Conservation (phyloP, 2,888 invertebrate genomes). For the Leucoptera coffeella region DNA sequence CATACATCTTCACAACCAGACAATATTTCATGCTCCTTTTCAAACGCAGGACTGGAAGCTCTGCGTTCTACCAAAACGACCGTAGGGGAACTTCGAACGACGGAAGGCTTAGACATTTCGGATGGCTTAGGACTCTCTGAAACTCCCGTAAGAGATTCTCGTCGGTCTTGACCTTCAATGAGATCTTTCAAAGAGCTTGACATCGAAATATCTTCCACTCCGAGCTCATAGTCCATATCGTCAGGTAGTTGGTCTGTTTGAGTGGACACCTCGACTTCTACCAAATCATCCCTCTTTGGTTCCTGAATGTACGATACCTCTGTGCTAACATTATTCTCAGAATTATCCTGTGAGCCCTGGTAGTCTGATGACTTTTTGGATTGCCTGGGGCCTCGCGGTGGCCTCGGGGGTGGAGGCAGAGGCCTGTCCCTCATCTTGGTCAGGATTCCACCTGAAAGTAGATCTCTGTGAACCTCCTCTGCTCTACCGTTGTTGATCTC, state of each 20-base stretch:
- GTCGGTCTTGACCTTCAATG: slow-evolving; percentile 45
- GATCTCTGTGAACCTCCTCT: slow-evolving; percentile 54
- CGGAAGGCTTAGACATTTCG: slow-evolving; percentile 45
- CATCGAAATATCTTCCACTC: slow-evolving; percentile 39
- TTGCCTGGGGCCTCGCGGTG: slow-evolving; percentile 59
- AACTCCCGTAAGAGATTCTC: slow-evolving; percentile 38
- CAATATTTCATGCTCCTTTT: slow-evolving; percentile 56
- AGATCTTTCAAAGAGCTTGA: slow-evolving; percentile 40
- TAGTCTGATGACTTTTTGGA: background rate
- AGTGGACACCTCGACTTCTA: slow-evolving; percentile 72
- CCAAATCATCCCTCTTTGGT: slow-evolving; percentile 23
- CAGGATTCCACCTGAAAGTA: slow-evolving; percentile 70
- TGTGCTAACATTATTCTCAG: slow-evolving; percentile 9
- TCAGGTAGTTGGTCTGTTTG: slow-evolving; percentile 83
- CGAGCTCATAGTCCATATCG: slow-evolving; percentile 62
- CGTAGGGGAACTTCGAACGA: slow-evolving; percentile 55
- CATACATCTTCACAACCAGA: slow-evolving; percentile 60
- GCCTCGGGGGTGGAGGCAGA: slow-evolving; percentile 79
- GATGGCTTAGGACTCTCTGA: slow-evolving; percentile 43
- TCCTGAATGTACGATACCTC: too few species aligned
- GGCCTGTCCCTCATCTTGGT: slow-evolving; percentile 82
- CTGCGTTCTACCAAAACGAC: slow-evolving; percentile 57
- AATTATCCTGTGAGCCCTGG: slow-evolving; percentile 8
- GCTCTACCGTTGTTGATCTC: slow-evolving; percentile 56
- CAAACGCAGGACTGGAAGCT: slow-evolving; percentile 54